These are phyloP conservation scores for Drosophila eohydei DNA, from an alignment of 2,888 invertebrate species.

Conservation along the genomic window DNA sequence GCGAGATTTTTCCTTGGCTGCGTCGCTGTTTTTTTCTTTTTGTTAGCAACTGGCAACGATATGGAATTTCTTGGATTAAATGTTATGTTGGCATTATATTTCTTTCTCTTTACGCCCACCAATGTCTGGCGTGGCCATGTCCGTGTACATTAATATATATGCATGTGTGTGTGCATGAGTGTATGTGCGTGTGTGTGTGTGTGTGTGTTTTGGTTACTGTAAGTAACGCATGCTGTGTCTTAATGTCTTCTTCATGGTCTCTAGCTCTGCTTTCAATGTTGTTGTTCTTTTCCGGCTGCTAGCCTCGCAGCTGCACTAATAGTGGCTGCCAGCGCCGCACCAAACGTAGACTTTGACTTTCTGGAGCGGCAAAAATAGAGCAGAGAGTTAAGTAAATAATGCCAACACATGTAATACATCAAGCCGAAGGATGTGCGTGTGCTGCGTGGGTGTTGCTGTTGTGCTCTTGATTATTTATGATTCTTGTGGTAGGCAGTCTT, in stretches of 20 bases:
- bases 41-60: constrained; percentile 57
- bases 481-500: constrained; percentile 45
- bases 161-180: constrained; percentile 3
- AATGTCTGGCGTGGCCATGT: constrained; percentile 47
- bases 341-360: constrained; percentile 72
- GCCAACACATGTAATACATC: constrained; percentile 79
- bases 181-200: constrained; percentile 12
- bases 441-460: constrained; percentile 22
- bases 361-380: constrained; percentile 74
- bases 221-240: constrained; percentile 74
- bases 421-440: constrained; percentile 31
- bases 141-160: constrained; percentile 20
- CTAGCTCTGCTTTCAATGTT: constrained; percentile 34
- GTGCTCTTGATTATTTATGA: constrained; percentile 61
- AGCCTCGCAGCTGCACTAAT: constrained; percentile 66
- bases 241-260: constrained; percentile 73
- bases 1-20: constrained; percentile 29
- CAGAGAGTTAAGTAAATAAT: constrained; percentile 77
- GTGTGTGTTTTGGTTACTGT: constrained; percentile 35
- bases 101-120: constrained; percentile 73
- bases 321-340: constrained; percentile 62
- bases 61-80: constrained; percentile 80
- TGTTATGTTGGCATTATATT: constrained; percentile 81
- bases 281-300: constrained; percentile 33
- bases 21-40: constrained; percentile 27